Evolutionary conservation across 2,888 invertebrate species (phyloP).

Genomic region (Ypsolopha scabrella): DNA sequence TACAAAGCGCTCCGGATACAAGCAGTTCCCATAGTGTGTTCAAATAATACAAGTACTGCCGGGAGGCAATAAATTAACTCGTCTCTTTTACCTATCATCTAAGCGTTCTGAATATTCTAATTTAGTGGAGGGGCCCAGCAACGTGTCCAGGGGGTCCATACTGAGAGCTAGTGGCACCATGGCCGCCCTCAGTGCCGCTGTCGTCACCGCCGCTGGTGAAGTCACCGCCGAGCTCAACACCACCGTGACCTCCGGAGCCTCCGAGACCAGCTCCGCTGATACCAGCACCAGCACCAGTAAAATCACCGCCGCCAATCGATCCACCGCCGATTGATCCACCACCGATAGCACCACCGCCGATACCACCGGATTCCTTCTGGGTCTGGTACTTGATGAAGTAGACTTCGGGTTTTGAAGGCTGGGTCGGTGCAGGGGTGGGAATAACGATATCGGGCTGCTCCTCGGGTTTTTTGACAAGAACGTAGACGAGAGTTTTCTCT

Average conservation of each 20-base stretch:
- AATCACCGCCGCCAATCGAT: constrained; percentile 23
- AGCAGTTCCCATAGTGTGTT: neutral
- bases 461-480: constrained; percentile 89
- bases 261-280: constrained; percentile 22
- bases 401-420: constrained; percentile 90
- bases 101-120: constrained; percentile 7
- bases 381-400: constrained; percentile 90
- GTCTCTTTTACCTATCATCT: constrained; percentile 34
- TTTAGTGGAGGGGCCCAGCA: constrained; percentile 58
- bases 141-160: constrained; percentile 66
- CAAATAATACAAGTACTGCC: constrained; percentile 7
- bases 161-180: constrained; percentile 55
- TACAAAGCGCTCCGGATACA: neutral
- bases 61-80: constrained; percentile 9
- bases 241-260: constrained; percentile 30
- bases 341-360: constrained; percentile 24
- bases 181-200: constrained; percentile 29
- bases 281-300: constrained; percentile 22
- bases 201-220: constrained; percentile 39
- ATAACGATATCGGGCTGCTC: constrained; percentile 85
- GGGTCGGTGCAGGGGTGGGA: constrained; percentile 82
- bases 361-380: constrained; percentile 62
- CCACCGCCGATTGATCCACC: constrained; percentile 34
- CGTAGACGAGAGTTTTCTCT: constrained; percentile 90
- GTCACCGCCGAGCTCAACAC: constrained; percentile 37